Base-by-base conservation (phyloP, 2,888 invertebrate species). In the Drosophila anomalata region DNA sequence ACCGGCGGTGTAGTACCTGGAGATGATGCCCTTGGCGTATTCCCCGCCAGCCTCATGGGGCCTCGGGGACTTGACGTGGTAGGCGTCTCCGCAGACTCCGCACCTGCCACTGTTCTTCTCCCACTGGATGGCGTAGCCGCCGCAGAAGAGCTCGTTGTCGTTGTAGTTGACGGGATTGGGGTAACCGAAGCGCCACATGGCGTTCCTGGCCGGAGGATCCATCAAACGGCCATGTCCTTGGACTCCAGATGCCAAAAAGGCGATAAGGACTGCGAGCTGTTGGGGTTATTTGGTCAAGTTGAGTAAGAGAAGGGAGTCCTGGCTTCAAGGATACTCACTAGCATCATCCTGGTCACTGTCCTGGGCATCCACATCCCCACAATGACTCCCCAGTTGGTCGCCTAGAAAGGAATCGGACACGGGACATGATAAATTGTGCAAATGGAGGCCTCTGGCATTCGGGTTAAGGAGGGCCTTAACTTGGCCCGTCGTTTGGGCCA, bases 171-270 rank as follows among this genome's bases (percentile, higher is more conserved):
- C 96, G 2, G 98, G 97, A 92, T 96, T 97, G n/a, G 96, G 96
- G 92, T 96, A 98, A 0, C 98, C 98, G 89, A 96, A 96, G 68
- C 98, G 93, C 98, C 98, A 98, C 97, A 98, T 97, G 52, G 96
- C 95, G 92, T 98, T 97, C 67, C 98, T 93, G 0, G 97, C 96
- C 2, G 98, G 98, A 0, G 98, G 98, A 91, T 98, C 97, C 96
- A 97, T 96, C 70, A 98, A 92, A 42, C 97, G 93, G 3, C 98
- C 98, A 92, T 97, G 97, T 8, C 96, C 96, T 75, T 93, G 92
- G 0, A 94, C 95, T 36, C 9, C 3, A 11, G 9, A 1, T 2
- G 29, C 11, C 7, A 22, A 4, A 6, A 14, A 12, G 14, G 14
- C 44, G 20, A 22, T 4, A 9, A 44, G 29, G 12, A 48, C 12